Evolutionary conservation across 2,797 vertebrate genomes (phyloP), one percentile per base, ranked within the genome.

Genomic region (Meda fulgida): DNA sequence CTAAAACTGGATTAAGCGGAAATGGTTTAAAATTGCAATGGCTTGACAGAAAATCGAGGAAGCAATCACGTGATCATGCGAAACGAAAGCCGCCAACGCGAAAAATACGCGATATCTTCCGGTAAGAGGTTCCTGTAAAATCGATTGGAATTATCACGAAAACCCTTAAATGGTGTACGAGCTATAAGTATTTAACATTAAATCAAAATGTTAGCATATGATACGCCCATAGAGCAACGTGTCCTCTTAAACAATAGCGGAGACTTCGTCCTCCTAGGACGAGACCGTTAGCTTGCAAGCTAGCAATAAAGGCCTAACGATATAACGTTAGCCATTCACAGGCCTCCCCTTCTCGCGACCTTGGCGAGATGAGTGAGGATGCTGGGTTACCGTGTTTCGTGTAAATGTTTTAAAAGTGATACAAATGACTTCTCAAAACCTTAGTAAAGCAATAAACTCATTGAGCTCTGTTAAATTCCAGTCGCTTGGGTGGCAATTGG

Each of bases 311-410:
- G 69, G 78, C 83, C 77, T 75, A 6, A 31, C 31, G 31, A 1
- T 31, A 31, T 31, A n/a, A n/a, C n/a, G n/a, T n/a, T n/a, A 31
- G 31, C 55, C 14, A 38, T 31, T 60, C 55, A 34, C 11, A 48
- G 26, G 75, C 73, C 72, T 87, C 91, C 91, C 91, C 93, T 91
- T 92, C 87, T 86, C 67, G 65, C 94, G 95, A 95, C 96, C 96
- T 96, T 95, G 93, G 65, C 29, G 76, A 82, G 29, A 26, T 14
- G 48, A 46, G 2, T 0, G 21, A 65, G 31, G 77, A 80, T 71
- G 72, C 60, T 43, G 53, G 8, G n/a, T 38, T 23, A 29, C 14
- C 1, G 2, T 3, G 36, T 58, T 48, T 36, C 9, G n/a, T 7
- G 7, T 1, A 43, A 78, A 0, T 0, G 7, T 0, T 21, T 29